Evolutionary conservation across 2,797 vertebrate genomes (phyloP), one percentile per base, ranked within the genome.

Genomic region (Petrocephalus sullivani): DNA sequence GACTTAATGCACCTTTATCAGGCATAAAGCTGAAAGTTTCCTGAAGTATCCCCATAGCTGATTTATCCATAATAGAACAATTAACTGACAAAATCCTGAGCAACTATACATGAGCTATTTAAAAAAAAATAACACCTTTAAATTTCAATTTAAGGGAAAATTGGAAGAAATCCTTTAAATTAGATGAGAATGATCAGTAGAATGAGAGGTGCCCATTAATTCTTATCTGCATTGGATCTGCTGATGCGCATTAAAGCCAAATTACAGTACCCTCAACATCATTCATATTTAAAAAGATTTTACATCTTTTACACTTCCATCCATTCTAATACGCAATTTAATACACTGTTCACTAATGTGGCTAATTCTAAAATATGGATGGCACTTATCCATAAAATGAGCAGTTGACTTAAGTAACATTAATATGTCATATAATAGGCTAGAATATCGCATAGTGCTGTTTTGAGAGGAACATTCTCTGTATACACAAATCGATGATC

Each of bases 231-330:
- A 78, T 46, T 46, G 71, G 14, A 78, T 46, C 71, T 78, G 71
- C 37, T 78, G 37, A 78, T 78, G 71, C 14, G 14, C 37, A 78
- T 78, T 46, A 78, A n/a, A 19, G 37, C 2, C 16, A 41, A 61
- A 78, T 46, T 78, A 33, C 61, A 78, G 16, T 46, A 33, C 5
- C 14, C 67, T 75, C 67, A 75, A 33, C 33, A 75, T 75, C 14
- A 75, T 75, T 41, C 33, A 75, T 75, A 19, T 75, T 75, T 75
- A 75, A 75, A 75, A 75, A 75, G 33, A 75, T 75, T 75, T 75
- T 14, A 10, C 61, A 67, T 67, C 3, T 75, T 41, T 41, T 41
- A 75, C 28, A 75, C 37, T 75, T 75, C 2, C 33, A 75, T 75
- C 33, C 33, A 75, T 75, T 75, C 37, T 75, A 75, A 37, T 41